These are phyloP conservation scores for rabbit (Oryctolagus cuniculus) DNA, from an alignment of 2,113 vertebrate species.

Conservation along the genomic window mOryCun1.1 NC_091451.1:43796501-43797000, in stretches of 20 bases:
- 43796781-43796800: not conserved
- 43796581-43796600: not conserved
- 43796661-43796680: not conserved
- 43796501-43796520: too few species aligned
- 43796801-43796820: not conserved
- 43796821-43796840: not conserved
- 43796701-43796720: not conserved
- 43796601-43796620: not conserved
- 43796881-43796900: not conserved
- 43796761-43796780: not conserved
- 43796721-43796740: rapidly evolving
- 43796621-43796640: not conserved
- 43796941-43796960: not conserved
- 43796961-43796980: not conserved
- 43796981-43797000: conserved; percentile 25
- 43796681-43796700: not conserved
- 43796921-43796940: not conserved
- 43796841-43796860: not conserved
- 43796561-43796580: not conserved
- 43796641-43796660: not conserved
- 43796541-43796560: not conserved
- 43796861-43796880: not conserved
- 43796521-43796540: too few species aligned
- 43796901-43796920: not conserved
- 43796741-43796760: not conserved